Base-by-base conservation (phyloP, 2,888 invertebrate genomes). In the Cremastinae sp. region DNA sequence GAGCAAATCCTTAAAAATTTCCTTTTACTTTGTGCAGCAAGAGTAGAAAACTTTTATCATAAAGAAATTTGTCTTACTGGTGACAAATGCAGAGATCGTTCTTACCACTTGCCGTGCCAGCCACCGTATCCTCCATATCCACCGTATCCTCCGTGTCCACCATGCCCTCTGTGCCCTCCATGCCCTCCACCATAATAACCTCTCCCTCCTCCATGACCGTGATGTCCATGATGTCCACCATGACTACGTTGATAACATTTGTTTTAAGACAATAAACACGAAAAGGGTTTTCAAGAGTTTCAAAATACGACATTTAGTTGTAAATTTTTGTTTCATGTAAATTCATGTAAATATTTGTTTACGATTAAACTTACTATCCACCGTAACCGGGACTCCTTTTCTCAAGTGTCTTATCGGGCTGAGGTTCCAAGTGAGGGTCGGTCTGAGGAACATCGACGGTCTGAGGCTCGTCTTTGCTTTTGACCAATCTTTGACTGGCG, bases 311-410 rank as follows among this genome's bases (percentile, higher is more conserved):
- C n/a, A n/a, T n/a, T n/a, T n/a, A n/a, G n/a, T n/a, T n/a, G n/a
- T n/a, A n/a, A 62, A 62, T 16, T 55, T 20, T 7, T 28, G 28
- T 28, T 28, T 28, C n/a, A n/a, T n/a, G n/a, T n/a, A n/a, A n/a
- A n/a, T n/a, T n/a, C n/a, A n/a, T n/a, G n/a, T n/a, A n/a, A n/a
- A n/a, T n/a, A n/a, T n/a, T n/a, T n/a, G n/a, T n/a, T n/a, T n/a
- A n/a, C n/a, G n/a, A n/a, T n/a, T n/a, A n/a, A 55, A 78, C 79
- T 65, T 69, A 85, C 84, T 79, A 81, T 14, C 82, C 83, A 84
- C 81, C 83, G 47, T 83, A 78, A 56, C 79, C 81, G 45, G 82
- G 80, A 74, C 86, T 84, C 49, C 85, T 80, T 49, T 86, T 86
- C 2, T 70, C 80, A 43, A 86, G 39, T 62, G 83, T 85, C 62